A percentile compares a stretch with the other conserved stretches of the same genome.
phyloP scores from a whole-genome alignment of 2,113 vertebrate genomes.

The Xyliphius kryptos region DNA sequence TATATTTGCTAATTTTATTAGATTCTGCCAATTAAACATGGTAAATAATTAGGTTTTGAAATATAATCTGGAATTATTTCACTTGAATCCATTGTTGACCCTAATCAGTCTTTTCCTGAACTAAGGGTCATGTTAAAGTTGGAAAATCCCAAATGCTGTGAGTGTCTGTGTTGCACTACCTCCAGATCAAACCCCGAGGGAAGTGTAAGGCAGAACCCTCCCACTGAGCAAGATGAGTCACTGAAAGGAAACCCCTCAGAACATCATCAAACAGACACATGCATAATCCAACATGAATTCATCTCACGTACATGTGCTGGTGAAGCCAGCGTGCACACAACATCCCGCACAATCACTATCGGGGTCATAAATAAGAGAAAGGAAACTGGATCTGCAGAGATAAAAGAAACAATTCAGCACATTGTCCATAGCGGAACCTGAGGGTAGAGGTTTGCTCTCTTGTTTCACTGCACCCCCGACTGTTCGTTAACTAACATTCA shows the following conservation, averaged over 20 bases:
- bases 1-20: too few relatives aligned
- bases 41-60: too few relatives aligned
- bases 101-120: not conserved
- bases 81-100: too few relatives aligned
- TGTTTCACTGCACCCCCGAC: too few relatives aligned
- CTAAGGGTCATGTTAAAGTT: not conserved
- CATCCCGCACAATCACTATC: not conserved
- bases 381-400: too few relatives aligned
- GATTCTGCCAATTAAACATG: too few relatives aligned
- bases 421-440: too few relatives aligned
- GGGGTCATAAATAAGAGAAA: not conserved
- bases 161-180: not conserved
- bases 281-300: not conserved
- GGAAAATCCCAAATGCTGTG: not conserved
- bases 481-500: too few relatives aligned
- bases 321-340: not conserved
- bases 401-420: too few relatives aligned
- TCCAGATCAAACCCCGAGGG: conserved; percentile 21
- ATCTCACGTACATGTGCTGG: not conserved
- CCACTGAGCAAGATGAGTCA: conserved; percentile 32
- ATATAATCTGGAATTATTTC: too few relatives aligned
- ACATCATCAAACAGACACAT: conserved; percentile 20
- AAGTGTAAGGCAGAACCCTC: conserved; percentile 17
- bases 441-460: too few relatives aligned
- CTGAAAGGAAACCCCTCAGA: conserved; percentile 36